A percentile compares a stretch with the other conserved stretches of the same genome.
phyloP scores from a whole-genome alignment of 2,888 invertebrate species.

The Uropetala carovei region DNA sequence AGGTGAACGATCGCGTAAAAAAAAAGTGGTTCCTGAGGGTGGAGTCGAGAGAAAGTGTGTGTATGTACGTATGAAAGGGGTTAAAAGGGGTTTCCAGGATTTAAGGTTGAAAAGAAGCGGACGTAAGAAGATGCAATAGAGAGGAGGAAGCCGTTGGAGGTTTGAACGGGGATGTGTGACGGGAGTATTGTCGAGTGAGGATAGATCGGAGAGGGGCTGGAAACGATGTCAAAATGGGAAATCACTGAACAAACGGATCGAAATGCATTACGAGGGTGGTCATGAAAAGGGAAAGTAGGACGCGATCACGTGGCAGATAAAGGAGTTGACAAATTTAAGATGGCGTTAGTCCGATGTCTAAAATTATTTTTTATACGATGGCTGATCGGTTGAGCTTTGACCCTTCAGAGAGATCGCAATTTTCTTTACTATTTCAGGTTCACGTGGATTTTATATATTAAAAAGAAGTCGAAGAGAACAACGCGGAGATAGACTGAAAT shows the following conservation, averaged over 20 bases:
- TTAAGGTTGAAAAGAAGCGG: background rate
- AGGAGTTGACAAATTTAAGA: background rate
- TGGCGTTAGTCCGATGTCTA: too few relatives aligned
- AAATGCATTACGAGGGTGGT: constrained; percentile 33
- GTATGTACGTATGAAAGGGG: background rate
- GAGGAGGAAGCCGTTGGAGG: background rate
- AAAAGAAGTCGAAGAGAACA: too few relatives aligned
- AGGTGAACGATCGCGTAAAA: background rate
- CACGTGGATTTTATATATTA: too few relatives aligned
- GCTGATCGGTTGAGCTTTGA: too few relatives aligned
- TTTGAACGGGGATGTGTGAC: constrained; percentile 17
- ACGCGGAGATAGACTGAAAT: too few relatives aligned
- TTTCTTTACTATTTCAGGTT: too few relatives aligned
- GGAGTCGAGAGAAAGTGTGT: too few relatives aligned
- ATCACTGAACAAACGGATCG: background rate
- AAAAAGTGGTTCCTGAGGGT: too few relatives aligned
- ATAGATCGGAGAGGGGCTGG: background rate
- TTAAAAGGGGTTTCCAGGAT: background rate
- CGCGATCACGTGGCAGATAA: background rate
- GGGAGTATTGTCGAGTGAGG: background rate
- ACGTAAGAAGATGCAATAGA: background rate
- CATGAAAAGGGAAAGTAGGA: background rate
- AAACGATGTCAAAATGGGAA: constrained; percentile 36
- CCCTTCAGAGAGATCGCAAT: too few relatives aligned
- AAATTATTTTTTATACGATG: too few relatives aligned